Percentiles rank a stretch among this genome's conserved stretches.
Evolutionary conservation across 2,888 invertebrate genomes (phyloP).

Genomic region (Raillietiella orientalis): DNA sequence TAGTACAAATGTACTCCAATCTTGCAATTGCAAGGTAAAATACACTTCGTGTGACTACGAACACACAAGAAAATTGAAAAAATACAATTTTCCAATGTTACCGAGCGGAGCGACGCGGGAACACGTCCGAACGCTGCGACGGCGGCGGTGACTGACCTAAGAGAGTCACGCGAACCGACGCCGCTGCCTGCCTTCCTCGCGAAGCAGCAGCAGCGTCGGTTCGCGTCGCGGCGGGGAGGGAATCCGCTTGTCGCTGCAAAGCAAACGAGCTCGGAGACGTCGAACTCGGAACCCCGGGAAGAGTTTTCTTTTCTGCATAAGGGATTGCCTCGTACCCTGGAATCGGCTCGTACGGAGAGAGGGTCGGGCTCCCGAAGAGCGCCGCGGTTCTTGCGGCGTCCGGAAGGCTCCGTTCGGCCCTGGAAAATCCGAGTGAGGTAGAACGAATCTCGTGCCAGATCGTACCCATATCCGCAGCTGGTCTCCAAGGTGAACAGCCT

Average conservation of each 20-base stretch:
- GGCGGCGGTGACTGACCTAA: too few species aligned
- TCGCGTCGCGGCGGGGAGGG: too few species aligned
- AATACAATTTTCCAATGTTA: too few species aligned
- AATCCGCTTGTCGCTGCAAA: conserved; percentile 1
- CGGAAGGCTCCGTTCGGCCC: conserved; percentile 11
- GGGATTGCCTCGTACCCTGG: conserved; percentile 11
- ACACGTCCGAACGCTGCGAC: too few species aligned
- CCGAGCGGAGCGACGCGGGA: too few species aligned
- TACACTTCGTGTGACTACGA: too few species aligned
- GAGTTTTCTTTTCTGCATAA: conserved; percentile 14
- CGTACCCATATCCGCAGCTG: conserved; percentile 40
- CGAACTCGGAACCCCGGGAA: conserved; percentile 5
- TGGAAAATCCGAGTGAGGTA: conserved; percentile 15
- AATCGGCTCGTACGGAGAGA: conserved; percentile 20
- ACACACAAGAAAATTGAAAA: too few species aligned
- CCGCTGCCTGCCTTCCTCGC: too few species aligned
- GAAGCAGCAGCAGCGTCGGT: too few species aligned
- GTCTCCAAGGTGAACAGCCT: conserved; percentile 36
- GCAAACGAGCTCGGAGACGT: neutral
- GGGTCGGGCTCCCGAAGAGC: conserved; percentile 15
- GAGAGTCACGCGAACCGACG: too few species aligned
- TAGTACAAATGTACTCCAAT: too few species aligned
- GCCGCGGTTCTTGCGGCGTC: conserved; percentile 12
- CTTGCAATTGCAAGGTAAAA: too few species aligned
- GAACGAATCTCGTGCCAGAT: conserved; percentile 14